phyloP scores from a whole-genome alignment of 2,113 vertebrate species.

The Fulmarus glacialis region DNA sequence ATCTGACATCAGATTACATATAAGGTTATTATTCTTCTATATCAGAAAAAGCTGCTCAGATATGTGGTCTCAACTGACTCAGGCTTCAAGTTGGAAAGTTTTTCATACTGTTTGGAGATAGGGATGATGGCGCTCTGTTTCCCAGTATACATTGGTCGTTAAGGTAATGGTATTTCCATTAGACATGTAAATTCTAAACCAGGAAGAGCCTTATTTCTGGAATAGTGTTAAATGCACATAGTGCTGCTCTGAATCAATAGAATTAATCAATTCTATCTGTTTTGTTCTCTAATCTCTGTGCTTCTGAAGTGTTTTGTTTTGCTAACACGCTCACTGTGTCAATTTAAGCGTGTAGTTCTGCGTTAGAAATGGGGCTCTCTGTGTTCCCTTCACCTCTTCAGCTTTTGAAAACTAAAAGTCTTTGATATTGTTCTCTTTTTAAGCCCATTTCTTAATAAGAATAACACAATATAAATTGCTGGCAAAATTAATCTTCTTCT shows the following conservation, averaged over 20 bases:
- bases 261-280: background rate
- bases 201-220: background rate
- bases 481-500: background rate
- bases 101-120: background rate
- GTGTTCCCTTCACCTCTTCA: background rate
- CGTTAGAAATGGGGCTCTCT: background rate
- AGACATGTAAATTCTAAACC: background rate
- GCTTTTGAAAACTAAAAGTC: background rate
- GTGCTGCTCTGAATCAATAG: background rate
- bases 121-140: background rate
- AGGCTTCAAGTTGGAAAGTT: background rate
- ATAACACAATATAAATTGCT: background rate
- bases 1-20: background rate
- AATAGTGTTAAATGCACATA: background rate
- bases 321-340: background rate
- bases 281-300: background rate
- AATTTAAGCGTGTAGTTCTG: background rate
- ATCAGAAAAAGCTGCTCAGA: background rate
- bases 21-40: background rate
- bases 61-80: background rate
- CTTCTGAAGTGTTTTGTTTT: constrained; percentile 27
- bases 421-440: background rate
- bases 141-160: background rate
- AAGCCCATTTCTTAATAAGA: background rate
- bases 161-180: background rate